Evolutionary conservation across 2,888 invertebrate species (phyloP).

Genomic region (Lacanobia wlatinum): DNA sequence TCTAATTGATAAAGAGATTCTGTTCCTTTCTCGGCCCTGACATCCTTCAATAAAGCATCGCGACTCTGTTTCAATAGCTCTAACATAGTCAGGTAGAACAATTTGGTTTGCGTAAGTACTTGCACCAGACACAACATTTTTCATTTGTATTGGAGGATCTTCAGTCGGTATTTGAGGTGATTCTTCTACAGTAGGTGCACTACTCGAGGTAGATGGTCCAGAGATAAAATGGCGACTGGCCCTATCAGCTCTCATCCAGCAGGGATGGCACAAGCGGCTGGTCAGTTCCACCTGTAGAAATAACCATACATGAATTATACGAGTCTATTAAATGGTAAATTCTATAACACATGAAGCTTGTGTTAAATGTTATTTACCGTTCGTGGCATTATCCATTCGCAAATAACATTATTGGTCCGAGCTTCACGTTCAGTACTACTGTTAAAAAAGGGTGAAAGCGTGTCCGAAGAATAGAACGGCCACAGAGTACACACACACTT

Average conservation of each 20-base stretch:
- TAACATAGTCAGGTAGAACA: conserved; percentile 7
- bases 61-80: conserved; percentile 10
- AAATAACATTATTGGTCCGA: conserved; percentile 1
- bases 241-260: conserved; percentile 2
- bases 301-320: no score
- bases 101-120: conserved; percentile 6
- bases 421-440: conserved; percentile 1
- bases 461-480: conserved; percentile 1
- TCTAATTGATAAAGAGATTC: conserved; percentile 10
- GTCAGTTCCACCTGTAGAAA: no score
- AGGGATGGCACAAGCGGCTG: neutral
- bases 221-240: neutral
- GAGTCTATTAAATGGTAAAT: no score
- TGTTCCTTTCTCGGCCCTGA: conserved; percentile 3
- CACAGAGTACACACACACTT: conserved; percentile 3
- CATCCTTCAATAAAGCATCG: conserved; percentile 1
- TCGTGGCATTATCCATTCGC: conserved; percentile 3
- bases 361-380: conserved; percentile 1
- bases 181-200: neutral
- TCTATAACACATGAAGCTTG: neutral
- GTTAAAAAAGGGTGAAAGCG: neutral
- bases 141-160: neutral
- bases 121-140: neutral
- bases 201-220: no score
- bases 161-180: neutral